Evolutionary conservation across 2,113 vertebrate species (phyloP).

Genomic region (Cathartes aura): DNA sequence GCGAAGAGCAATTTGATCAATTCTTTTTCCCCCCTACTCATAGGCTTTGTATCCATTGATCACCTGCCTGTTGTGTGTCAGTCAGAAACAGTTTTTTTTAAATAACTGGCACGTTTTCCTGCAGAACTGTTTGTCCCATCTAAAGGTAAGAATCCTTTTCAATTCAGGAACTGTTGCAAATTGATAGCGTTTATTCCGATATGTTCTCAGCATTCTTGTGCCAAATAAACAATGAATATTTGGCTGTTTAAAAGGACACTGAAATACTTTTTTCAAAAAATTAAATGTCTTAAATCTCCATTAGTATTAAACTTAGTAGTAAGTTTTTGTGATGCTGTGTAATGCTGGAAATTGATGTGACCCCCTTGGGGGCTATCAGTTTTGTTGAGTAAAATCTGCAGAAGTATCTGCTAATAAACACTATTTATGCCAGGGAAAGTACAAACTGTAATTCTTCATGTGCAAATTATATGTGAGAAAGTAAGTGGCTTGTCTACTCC

Average conservation of each 20-base stretch:
- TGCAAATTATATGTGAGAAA: background rate
- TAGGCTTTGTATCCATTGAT: conserved; percentile 98
- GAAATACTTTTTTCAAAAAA: too few species aligned
- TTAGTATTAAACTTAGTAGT: background rate
- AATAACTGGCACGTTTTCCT: conserved; percentile 99
- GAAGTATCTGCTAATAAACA: background rate
- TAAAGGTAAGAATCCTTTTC: conserved; percentile 88
- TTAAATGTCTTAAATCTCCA: background rate
- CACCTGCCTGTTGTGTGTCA: conserved; percentile 98
- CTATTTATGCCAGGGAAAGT: background rate
- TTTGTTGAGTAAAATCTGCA: background rate
- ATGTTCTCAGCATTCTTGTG: background rate
- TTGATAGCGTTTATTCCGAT: background rate
- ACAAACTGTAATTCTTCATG: background rate
- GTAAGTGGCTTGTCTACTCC: background rate
- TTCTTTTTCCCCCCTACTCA: conserved; percentile 48
- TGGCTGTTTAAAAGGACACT: conserved; percentile 46
- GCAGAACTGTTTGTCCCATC: conserved; percentile 98
- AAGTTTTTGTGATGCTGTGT: background rate
- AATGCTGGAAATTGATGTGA: background rate
- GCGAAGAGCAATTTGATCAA: conserved; percentile 56
- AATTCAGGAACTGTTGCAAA: conserved; percentile 32
- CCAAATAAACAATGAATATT: background rate
- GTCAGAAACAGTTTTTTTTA: conserved; percentile 99
- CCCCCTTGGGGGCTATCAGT: background rate